A percentile compares a stretch with the other conserved stretches of the same genome.
phyloP scores from a whole-genome alignment of 2,888 invertebrate species.

The Brachyopa scutellaris region DNA sequence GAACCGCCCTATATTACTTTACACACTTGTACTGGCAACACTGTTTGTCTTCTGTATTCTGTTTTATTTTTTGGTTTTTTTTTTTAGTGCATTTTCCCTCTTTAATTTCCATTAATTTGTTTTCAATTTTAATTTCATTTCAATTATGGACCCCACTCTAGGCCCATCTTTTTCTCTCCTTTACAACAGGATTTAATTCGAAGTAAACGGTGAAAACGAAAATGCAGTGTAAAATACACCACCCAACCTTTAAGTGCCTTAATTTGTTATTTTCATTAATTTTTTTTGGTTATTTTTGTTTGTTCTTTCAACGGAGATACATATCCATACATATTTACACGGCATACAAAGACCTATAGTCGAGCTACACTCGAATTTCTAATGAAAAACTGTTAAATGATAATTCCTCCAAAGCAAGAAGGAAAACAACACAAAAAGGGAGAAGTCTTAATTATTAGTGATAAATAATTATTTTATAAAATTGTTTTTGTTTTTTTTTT shows the following conservation, averaged over 20 bases:
- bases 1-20: too few species aligned
- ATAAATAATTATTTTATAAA: conserved; percentile 9
- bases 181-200: conserved; percentile 16
- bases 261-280: conserved; percentile 32
- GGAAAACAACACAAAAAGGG: conserved; percentile 57
- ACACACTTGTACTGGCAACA: too few species aligned
- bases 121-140: conserved; percentile 61
- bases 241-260: conserved; percentile 36
- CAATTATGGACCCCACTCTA: conserved; percentile 36
- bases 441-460: conserved; percentile 9
- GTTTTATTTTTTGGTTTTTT: too few species aligned
- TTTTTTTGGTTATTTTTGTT: conserved; percentile 1
- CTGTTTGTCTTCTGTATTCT: too few species aligned
- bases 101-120: conserved; percentile 49
- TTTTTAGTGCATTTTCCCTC: neutral
- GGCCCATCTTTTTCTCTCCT: neutral
- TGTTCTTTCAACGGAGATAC: neutral
- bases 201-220: neutral
- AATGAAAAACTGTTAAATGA: neutral
- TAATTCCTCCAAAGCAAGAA: conserved; percentile 15
- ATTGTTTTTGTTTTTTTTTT: neutral
- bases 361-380: neutral
- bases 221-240: neutral
- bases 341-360: conserved; percentile 45
- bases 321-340: neutral